Base-by-base conservation (phyloP, 1,140 invertebrate genomes). In the Chironomus striatipennis region DNA sequence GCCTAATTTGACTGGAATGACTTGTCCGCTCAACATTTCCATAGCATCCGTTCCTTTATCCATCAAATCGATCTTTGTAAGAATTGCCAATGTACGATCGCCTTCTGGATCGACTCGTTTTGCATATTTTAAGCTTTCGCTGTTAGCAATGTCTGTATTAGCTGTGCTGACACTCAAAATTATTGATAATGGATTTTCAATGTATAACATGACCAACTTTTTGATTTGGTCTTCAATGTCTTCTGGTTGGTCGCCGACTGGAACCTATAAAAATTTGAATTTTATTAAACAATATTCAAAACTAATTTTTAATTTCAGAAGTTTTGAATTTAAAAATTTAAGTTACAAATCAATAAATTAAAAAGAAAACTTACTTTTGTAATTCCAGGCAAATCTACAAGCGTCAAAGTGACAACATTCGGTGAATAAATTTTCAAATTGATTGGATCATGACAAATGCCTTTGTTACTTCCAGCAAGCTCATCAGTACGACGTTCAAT, bases 401-500 rank as follows among this genome's bases (percentile, higher is more conserved):
- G 81, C n/a, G 87, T 88, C 73, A 88, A 80, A 77, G 89, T 88
- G 47, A 65, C 18, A 34, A 21, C 21, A 10, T 65, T 18, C 7
- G 47, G 73, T 1, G 94, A 96, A 81, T 85, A 96, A 77, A 90
- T 93, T 83, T 94, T 96, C 70, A 97, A 84, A 79, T 88, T 92
- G 77, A 97, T 96, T 1, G 43, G 17, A 0, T 64, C 47, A 3
- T 64, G 9, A 65, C 17, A 34, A 3, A 74, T 74, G 1, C 21
- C 43, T 65, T 74, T 74, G 12, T 65, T 74, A n/a, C 79, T 83
- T 3, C 95, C 95, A 76, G 93, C 82, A 92, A 57, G 87, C 76
- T 90, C 83, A 20, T 93, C 89, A 0, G 95, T 97, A 84, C 96
- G 90, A 17, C 80, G 79, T 80, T 93, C 90, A 79, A 97, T 96